phyloP scores from a whole-genome alignment of 1,140 invertebrate species.

The Eriocheir sinensis region DNA sequence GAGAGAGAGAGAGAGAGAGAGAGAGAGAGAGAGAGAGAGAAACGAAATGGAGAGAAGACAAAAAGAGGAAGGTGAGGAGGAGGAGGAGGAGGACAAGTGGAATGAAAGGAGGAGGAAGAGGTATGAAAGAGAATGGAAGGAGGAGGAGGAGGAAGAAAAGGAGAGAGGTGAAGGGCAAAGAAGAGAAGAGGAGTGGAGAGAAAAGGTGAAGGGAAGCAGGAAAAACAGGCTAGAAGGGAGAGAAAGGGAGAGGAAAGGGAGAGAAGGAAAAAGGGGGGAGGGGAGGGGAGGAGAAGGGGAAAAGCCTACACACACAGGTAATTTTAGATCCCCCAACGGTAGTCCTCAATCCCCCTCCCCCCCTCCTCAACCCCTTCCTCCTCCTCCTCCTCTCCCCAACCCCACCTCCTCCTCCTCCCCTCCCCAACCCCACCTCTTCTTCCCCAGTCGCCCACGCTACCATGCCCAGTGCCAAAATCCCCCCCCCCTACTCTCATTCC shows the following conservation, averaged over 20 bases:
- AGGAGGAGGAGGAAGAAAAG: background rate
- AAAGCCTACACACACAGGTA: no score
- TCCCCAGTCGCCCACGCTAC: no score
- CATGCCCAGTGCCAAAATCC: no score
- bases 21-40: conserved; percentile 22
- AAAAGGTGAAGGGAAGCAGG: background rate
- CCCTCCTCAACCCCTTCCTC: no score
- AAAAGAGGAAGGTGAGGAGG: background rate
- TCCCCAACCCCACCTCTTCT: no score
- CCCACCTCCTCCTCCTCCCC: no score
- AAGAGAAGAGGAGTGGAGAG: background rate
- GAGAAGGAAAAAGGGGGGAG: no score
- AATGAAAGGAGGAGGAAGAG: background rate
- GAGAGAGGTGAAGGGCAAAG: background rate
- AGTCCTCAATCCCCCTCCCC: no score
- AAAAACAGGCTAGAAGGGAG: background rate
- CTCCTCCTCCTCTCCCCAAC: no score
- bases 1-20: conserved; percentile 33
- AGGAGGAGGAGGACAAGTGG: no score
- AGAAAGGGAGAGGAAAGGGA: conserved; percentile 15
- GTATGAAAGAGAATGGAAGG: background rate
- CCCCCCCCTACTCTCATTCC: no score
- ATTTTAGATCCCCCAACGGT: no score
- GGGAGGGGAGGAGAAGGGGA: background rate
- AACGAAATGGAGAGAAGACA: background rate